These are phyloP conservation scores for Anas platyrhynchos DNA, from an alignment of 2,113 vertebrate species.

Conservation along the genomic window DNA sequence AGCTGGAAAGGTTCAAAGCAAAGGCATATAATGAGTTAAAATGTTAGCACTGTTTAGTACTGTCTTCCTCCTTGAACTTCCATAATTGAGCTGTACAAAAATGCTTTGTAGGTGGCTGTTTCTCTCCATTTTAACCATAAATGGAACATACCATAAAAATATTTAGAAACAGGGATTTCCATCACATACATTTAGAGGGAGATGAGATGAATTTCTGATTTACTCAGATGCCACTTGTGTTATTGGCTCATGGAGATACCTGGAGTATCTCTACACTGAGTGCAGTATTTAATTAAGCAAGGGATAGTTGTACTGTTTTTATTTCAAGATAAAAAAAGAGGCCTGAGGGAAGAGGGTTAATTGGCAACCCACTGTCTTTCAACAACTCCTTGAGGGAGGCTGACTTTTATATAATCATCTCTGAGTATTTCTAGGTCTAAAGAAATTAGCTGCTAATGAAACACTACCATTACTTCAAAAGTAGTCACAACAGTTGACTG, in stretches of 20 bases:
- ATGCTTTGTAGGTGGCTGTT: background rate
- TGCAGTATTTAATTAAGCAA: background rate
- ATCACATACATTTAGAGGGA: background rate
- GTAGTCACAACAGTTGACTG: slow-evolving; percentile 15
- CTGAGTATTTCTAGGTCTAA: slow-evolving; percentile 19
- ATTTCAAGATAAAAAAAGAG: background rate
- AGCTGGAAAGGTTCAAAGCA: background rate
- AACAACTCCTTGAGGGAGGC: background rate
- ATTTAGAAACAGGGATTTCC: background rate
- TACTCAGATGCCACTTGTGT: background rate
- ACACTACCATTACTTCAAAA: slow-evolving; percentile 27
- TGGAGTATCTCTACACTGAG: background rate
- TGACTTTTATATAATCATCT: background rate
- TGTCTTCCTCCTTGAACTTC: background rate
- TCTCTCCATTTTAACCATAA: background rate
- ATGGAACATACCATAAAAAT: background rate
- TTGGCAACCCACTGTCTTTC: background rate
- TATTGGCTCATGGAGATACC: background rate
- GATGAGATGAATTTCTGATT: background rate
- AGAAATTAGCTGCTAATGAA: slow-evolving; percentile 53
- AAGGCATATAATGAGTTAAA: background rate
- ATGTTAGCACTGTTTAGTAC: background rate
- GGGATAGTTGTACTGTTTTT: background rate
- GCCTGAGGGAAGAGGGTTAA: background rate
- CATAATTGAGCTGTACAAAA: background rate